Percentiles rank a stretch among this genome's conserved stretches.
Evolutionary conservation across 2,888 invertebrate species (phyloP).

Genomic region (Nomada ruficornis): DNA sequence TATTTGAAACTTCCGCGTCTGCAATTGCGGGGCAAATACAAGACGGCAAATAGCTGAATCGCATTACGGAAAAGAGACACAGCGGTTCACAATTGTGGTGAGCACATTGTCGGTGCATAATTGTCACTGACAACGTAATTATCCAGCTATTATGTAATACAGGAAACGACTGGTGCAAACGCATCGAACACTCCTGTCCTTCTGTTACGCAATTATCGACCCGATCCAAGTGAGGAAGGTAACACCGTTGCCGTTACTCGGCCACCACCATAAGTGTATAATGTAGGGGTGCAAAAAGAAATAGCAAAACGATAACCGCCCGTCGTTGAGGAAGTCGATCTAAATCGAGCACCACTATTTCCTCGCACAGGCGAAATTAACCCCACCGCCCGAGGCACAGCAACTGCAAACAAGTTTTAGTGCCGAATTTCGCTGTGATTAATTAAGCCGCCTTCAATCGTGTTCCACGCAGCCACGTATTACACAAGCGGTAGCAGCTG

Average conservation of each 20-base stretch:
- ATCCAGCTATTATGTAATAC: conserved; percentile 45
- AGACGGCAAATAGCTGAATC: conserved; percentile 20
- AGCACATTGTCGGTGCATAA: conserved; percentile 43
- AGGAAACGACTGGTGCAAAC: conserved; percentile 21
- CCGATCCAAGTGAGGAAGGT: background rate
- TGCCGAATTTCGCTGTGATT: conserved; percentile 41
- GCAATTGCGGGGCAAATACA: conserved; percentile 26
- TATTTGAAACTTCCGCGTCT: conserved; percentile 40
- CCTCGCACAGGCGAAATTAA: conserved; percentile 29
- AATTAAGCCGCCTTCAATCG: conserved; percentile 52
- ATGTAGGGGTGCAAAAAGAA: background rate
- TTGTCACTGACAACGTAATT: conserved; percentile 48
- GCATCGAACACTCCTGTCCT: background rate
- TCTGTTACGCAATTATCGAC: conserved; percentile 35
- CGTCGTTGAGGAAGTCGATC: background rate
- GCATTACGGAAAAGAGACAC: conserved; percentile 39
- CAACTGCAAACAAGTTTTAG: conserved; percentile 32
- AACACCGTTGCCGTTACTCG: background rate
- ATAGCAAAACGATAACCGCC: background rate
- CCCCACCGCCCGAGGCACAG: conserved; percentile 5
- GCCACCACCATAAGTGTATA: background rate
- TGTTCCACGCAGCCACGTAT: conserved; percentile 25
- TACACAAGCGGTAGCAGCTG: conserved; percentile 30
- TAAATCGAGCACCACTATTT: conserved; percentile 4
- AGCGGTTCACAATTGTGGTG: conserved; percentile 28